Evolutionary conservation across 2,888 invertebrate genomes (phyloP).

Genomic region (Ormyrus labotus): DNA sequence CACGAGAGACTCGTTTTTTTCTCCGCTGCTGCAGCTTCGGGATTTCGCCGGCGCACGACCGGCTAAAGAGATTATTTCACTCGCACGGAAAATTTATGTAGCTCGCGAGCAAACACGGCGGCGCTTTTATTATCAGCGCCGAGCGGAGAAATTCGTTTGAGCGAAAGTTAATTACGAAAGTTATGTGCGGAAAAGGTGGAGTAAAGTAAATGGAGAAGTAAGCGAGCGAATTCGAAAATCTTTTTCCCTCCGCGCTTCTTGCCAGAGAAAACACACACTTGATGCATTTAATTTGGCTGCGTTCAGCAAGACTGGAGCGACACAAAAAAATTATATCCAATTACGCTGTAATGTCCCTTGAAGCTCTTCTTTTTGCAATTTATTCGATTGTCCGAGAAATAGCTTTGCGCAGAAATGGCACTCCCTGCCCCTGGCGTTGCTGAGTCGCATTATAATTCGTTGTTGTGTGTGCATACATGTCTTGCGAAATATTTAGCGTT

Average conservation of each 20-base stretch:
- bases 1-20: background rate
- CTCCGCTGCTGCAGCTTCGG: slow-evolving; percentile 4
- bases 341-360: slow-evolving; percentile 8
- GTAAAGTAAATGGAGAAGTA: no score
- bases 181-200: background rate
- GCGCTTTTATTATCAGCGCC: background rate
- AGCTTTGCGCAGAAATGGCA: background rate
- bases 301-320: no score
- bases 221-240: no score
- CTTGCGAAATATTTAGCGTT: no score
- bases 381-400: slow-evolving; percentile 3
- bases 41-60: slow-evolving; percentile 15
- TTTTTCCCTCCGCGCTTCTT: no score
- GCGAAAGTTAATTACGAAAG: slow-evolving; percentile 12
- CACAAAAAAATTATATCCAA: slow-evolving; percentile 1
- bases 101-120: background rate
- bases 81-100: slow-evolving; percentile 6
- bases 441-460: slow-evolving; percentile 11
- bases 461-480: background rate
- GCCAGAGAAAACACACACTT: no score
- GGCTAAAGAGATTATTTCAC: slow-evolving; percentile 42
- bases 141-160: background rate
- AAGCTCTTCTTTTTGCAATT: background rate
- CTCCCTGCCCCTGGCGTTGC: background rate
- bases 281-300: no score